phyloP scores from a whole-genome alignment of 2,888 invertebrate genomes.

The Volucella inflata region DNA sequence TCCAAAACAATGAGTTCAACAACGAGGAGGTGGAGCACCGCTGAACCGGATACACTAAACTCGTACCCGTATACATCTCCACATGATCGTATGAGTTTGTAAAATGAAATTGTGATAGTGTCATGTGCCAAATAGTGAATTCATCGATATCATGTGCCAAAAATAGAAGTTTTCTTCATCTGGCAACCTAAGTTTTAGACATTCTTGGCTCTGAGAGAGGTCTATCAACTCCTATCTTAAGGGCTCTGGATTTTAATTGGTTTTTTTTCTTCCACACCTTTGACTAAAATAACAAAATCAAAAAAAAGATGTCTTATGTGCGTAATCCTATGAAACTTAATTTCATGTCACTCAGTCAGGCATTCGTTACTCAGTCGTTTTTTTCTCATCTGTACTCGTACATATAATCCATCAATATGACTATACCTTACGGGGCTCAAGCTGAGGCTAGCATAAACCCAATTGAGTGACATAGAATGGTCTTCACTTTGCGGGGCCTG shows the following conservation, averaged over 20 bases:
- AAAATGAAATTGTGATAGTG: slow-evolving; percentile 53
- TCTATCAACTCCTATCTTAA: slow-evolving; percentile 26
- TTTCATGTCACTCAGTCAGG: slow-evolving; percentile 8
- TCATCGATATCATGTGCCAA: slow-evolving; percentile 69
- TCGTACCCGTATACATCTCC: no score
- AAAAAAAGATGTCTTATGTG: neutral
- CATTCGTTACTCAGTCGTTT: slow-evolving; percentile 17
- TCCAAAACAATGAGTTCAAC: slow-evolving; percentile 63
- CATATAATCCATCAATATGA: slow-evolving; percentile 60
- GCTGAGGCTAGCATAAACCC: neutral
- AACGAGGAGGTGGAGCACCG: slow-evolving; percentile 45
- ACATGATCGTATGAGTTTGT: no score
- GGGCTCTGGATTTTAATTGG: slow-evolving; percentile 11
- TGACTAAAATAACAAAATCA: neutral
- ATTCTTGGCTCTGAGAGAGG: slow-evolving; percentile 3
- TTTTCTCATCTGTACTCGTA: slow-evolving; percentile 25
- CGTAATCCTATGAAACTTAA: no score
- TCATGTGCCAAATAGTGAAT: slow-evolving; percentile 64
- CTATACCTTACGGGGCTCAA: neutral
- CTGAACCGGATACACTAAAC: slow-evolving; percentile 39
- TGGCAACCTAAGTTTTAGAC: slow-evolving; percentile 9
- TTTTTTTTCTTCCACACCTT: slow-evolving; percentile 29
- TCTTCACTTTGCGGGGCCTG: neutral
- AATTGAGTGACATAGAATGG: slow-evolving; percentile 38
- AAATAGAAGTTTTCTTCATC: slow-evolving; percentile 9